Evolutionary conservation across 1,140 invertebrate species (phyloP).

Genomic region (Melitaea cinxia): DNA sequence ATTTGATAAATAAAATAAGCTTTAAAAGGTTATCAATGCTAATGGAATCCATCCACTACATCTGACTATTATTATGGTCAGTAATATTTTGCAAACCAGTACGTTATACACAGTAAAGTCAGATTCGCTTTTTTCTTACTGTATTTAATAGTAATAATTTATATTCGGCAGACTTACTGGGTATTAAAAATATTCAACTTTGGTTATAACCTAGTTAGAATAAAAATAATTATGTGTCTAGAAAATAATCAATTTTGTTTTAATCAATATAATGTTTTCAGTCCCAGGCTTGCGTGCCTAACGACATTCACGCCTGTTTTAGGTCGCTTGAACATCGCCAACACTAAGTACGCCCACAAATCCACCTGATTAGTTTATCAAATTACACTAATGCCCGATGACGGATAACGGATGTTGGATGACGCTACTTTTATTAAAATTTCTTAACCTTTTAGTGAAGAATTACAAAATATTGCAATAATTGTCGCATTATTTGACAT

Average conservation of each 20-base stretch:
- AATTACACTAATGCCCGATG: neutral
- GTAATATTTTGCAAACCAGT: no score
- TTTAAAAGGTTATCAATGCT: no score
- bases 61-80: no score
- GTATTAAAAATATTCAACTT: neutral
- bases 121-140: no score
- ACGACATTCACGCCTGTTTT: conserved; percentile 46
- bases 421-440: neutral
- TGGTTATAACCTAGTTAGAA: conserved; percentile 12
- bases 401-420: neutral
- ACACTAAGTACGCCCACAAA: conserved; percentile 27
- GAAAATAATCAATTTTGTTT: conserved; percentile 41
- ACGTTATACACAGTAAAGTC: no score
- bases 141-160: no score
- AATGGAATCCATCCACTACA: no score
- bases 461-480: no score
- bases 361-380: conserved; percentile 25
- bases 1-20: no score
- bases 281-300: conserved; percentile 54
- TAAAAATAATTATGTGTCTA: conserved; percentile 26
- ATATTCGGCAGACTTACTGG: no score
- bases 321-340: conserved; percentile 25
- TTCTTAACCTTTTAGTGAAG: neutral
- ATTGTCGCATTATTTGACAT: no score
- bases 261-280: conserved; percentile 56